Percentiles rank a stretch among this genome's conserved stretches.
Conservation (phyloP, 2,113 vertebrate species). For the Todiramphus saurophagus region DNA sequence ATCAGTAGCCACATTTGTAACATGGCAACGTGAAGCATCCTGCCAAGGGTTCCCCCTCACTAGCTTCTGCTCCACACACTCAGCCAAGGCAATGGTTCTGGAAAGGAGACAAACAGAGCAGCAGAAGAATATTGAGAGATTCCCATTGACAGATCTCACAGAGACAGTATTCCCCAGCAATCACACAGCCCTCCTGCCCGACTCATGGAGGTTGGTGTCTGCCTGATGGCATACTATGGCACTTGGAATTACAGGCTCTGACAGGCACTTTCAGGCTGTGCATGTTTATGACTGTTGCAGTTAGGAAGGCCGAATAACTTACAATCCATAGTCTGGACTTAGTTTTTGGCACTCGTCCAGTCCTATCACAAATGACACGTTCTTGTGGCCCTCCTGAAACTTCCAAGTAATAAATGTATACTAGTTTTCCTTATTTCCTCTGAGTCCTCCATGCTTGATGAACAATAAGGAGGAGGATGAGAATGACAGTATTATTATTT, state of each 20-base stretch:
- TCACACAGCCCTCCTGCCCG: neutral
- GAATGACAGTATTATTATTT: neutral
- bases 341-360: neutral
- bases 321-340: neutral
- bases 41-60: neutral
- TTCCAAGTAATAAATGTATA: neutral
- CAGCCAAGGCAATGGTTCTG: neutral
- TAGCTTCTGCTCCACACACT: rapidly evolving
- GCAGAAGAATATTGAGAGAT: neutral
- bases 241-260: neutral
- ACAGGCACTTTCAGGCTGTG: neutral
- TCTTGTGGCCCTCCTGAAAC: neutral
- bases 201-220: rapidly evolving
- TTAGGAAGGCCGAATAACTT: neutral
- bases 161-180: neutral
- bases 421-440: neutral
- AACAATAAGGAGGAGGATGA: neutral
- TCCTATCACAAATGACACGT: neutral
- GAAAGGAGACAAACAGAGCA: neutral
- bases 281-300: neutral
- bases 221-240: neutral
- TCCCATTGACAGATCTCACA: neutral
- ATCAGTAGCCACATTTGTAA: neutral
- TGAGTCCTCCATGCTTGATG: neutral
- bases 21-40: neutral